Evolutionary conservation across 2,797 vertebrate genomes (phyloP).

Genomic region (Arremon brunneinucha): DNA sequence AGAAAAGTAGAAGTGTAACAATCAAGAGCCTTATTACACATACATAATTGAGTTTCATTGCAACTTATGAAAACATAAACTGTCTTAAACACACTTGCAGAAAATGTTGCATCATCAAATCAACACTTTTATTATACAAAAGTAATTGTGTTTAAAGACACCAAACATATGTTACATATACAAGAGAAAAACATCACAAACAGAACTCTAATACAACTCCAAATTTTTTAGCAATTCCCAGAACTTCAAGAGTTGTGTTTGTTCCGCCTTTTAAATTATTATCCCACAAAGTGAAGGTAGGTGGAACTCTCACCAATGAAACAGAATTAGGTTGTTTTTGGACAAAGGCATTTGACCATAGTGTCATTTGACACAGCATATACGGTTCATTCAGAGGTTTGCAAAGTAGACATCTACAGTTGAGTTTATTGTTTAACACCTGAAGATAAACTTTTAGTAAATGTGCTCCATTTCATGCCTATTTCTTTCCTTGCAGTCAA

Average conservation of each 20-base stretch:
- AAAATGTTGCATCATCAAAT: conserved; percentile 79
- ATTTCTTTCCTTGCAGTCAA: not conserved
- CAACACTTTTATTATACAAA: conserved; percentile 79
- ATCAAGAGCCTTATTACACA: conserved; percentile 82
- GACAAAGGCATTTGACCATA: not conserved
- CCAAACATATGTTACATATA: conserved; percentile 75
- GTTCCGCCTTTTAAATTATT: not conserved
- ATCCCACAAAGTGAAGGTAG: not conserved
- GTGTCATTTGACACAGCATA: not conserved
- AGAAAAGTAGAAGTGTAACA: conserved; percentile 80
- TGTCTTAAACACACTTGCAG: conserved; percentile 80
- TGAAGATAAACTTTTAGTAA: not conserved
- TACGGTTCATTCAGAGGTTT: not conserved
- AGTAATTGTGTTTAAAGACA: conserved; percentile 80
- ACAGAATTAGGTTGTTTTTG: not conserved
- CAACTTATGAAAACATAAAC: conserved; percentile 82
- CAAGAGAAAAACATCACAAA: conserved; percentile 3
- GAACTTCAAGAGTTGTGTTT: conserved; percentile 9
- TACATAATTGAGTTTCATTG: conserved; percentile 82
- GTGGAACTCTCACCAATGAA: not conserved
- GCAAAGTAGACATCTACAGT: not conserved
- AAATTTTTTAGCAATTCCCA: conserved; percentile 39
- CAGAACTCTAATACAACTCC: conserved; percentile 57
- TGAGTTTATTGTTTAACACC: not conserved
- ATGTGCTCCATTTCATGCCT: rapidly evolving